These are phyloP conservation scores for Leiothrix lutea DNA, from an alignment of 2,113 vertebrate genomes.

Conservation along the genomic window DNA sequence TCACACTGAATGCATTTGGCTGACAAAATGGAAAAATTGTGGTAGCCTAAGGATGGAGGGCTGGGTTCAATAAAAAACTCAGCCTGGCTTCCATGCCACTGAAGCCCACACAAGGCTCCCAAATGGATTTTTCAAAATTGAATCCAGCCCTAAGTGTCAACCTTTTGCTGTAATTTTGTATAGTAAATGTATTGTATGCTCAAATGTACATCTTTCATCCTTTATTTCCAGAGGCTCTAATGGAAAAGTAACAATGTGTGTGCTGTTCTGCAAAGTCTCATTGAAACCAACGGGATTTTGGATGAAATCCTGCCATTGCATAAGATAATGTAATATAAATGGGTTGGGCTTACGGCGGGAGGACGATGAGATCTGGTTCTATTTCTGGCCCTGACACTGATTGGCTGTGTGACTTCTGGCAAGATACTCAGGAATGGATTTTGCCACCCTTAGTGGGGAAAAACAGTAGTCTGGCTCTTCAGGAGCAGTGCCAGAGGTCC, in stretches of 20 bases:
- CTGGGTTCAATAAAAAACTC: slow-evolving; percentile 35
- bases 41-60: slow-evolving; percentile 45
- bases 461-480: not conserved
- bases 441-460: not conserved
- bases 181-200: not conserved
- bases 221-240: slow-evolving; percentile 34
- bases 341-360: not conserved
- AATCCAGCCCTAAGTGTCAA: slow-evolving; percentile 21
- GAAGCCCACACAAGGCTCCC: slow-evolving; percentile 40
- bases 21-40: slow-evolving; percentile 35
- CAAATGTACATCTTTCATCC: slow-evolving; percentile 13
- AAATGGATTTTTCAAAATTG: slow-evolving; percentile 43
- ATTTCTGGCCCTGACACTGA: not conserved
- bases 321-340: not conserved
- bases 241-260: slow-evolving; percentile 1
- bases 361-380: slow-evolving; percentile 16
- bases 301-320: slow-evolving; percentile 8
- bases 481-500: not conserved
- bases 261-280: slow-evolving; percentile 16
- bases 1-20: slow-evolving; percentile 13
- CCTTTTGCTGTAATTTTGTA: slow-evolving; percentile 28
- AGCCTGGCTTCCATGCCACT: slow-evolving; percentile 37
- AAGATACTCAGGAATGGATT: not conserved
- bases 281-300: not conserved
- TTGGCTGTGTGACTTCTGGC: slow-evolving; percentile 7